Evolutionary conservation across 2,888 invertebrate genomes (phyloP), one percentile per base, ranked within the genome.

Genomic region (Hipparchia semele): DNA sequence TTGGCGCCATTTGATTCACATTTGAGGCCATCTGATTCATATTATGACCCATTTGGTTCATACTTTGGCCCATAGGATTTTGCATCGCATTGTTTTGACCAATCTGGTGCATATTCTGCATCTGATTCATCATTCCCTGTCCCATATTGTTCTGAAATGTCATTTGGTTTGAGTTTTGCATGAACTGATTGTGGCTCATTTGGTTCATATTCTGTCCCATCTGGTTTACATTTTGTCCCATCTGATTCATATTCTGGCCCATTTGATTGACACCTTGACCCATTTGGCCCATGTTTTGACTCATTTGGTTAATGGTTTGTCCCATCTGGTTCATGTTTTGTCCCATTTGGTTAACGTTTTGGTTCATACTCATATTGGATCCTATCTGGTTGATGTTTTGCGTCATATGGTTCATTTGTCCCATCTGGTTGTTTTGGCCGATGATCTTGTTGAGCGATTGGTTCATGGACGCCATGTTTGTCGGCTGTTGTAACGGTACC

Each of bases 401-500:
- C 61, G 81, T 73, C 59, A 85, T 71, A 58, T 83, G 83, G 12
- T 78, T 76, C 62, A 80, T 76, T 72, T 78, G 78, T 33, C 76
- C 75, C 70, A 79, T 71, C 71, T 79, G 80, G 72, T 78, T 80
- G 71, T 74, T 80, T 76, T 82, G 86, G 68, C 84, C 88, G 72
- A 85, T 83, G 66, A 87, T 83, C 71, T 88, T 88, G 80, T 84
- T 90, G 39, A 89, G 80, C 0, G 87, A 82, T 78, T 88, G 88
- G 77, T 81, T 89, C 82, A 86, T 86, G 81, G 86, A 88, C 72
- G 81, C 83, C 75, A 89, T 82, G 72, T 82, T 84, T 61, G 81
- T 78, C 83, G 88, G 86, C 8, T 84, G 79, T 74, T 88, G 91
- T 77, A 90, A 90, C 0, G 89, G 89, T 0, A 90, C 92, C 0